A percentile compares a stretch with the other conserved stretches of the same genome.
phyloP scores from a whole-genome alignment of 1,140 invertebrate species.

The Lanistes nyassanus region DNA sequence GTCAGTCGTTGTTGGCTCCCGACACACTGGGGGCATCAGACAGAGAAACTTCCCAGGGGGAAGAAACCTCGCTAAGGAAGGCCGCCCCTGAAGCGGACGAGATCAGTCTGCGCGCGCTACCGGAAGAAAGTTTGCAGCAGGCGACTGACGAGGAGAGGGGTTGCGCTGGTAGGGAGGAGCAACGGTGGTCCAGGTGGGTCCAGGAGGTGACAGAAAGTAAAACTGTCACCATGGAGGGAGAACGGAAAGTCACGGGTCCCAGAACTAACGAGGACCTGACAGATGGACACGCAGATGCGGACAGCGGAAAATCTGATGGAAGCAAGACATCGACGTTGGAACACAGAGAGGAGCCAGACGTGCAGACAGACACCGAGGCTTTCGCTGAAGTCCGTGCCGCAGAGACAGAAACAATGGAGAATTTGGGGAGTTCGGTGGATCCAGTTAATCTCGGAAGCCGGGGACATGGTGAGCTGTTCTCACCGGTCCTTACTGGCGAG shows the following conservation, averaged over 20 bases:
- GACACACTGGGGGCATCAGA: too few relatives aligned
- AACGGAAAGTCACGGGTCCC: slow-evolving; percentile 2
- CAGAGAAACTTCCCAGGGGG: too few relatives aligned
- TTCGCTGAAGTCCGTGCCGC: too few relatives aligned
- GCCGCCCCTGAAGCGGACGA: slow-evolving; percentile 5
- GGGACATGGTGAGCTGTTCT: not conserved
- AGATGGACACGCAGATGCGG: not conserved
- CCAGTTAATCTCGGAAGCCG: not conserved
- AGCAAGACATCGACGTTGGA: not conserved
- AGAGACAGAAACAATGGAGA: not conserved
- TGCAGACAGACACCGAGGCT: not conserved
- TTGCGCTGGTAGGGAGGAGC: not conserved
- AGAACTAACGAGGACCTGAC: not conserved
- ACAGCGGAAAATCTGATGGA: not conserved
- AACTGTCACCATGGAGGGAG: slow-evolving; percentile 11
- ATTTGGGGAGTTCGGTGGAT: not conserved
- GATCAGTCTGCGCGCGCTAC: not conserved
- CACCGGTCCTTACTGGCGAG: not conserved
- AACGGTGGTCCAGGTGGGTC: slow-evolving; percentile 13
- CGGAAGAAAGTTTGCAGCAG: not conserved
- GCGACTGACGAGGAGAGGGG: slow-evolving; percentile 11
- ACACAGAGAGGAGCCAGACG: not conserved
- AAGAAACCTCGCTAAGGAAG: too few relatives aligned
- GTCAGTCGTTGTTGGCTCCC: too few relatives aligned
- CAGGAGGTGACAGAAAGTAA: slow-evolving; percentile 18